Base-by-base conservation (phyloP, 2,113 vertebrate genomes). In the Dromaius novaehollandiae region DNA sequence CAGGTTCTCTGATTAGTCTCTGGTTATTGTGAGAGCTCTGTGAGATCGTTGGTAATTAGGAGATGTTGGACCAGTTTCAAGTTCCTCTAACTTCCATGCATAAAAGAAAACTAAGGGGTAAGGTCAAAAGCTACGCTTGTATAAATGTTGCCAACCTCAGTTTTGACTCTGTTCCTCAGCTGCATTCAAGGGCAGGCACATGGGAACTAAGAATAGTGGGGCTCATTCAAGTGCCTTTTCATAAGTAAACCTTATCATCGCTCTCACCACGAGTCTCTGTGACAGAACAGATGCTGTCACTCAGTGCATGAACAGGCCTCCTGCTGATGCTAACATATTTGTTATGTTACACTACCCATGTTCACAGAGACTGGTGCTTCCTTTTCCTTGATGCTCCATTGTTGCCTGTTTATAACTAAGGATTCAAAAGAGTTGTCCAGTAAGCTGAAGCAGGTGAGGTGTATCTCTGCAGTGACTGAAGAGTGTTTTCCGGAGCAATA, bases 281-380 rank as follows among this genome's bases (percentile, higher is more conserved):
- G 58, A 26, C 36, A 4, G 36, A 58, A 48, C 68, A 61, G 83
- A 68, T 84, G 83, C 91, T 75, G 80, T 86, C 92, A 75, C 55
- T 75, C 81, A 0, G 3, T 25, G 26, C 0, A 0, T 36, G 65
- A 82, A 48, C 50, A 82, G 76, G 38, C 66, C 75, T 66, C 42
- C 34, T 3, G 2, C 90, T 90, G 77, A 34, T 90, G 77, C 38
- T 48, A 70, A 0, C 22, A 7, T 14, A 6, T 74, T 50, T 8
- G 3, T 58, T 50, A 17, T 7, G 44, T 84, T 48, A 40, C 36
- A 2, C 53, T 81, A 64, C 75, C 53, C 1, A 0, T 21, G 53
- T 11, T 77, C 68, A 30, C 38, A 65, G 68, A 56, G 32, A 16
- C 71, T 0, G 0, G 14, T 65, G 48, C 68, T 87, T 83, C 36